A percentile compares a stretch with the other conserved stretches of the same genome.
Conservation (phyloP, 2,888 invertebrate species). For the Atherix ibis region DNA sequence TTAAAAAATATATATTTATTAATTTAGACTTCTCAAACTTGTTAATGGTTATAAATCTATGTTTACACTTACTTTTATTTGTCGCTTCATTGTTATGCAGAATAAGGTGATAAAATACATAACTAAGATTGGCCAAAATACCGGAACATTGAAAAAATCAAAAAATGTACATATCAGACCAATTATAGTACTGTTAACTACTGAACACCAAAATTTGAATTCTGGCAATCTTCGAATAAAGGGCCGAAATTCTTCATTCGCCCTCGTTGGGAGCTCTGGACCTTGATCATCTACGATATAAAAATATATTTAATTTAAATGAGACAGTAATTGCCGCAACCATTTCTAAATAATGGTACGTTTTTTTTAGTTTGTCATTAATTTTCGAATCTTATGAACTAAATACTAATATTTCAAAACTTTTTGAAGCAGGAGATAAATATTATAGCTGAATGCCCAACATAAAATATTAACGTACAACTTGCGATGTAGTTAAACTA, state of each 20-base stretch:
- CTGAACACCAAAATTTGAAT: slow-evolving; percentile 99
- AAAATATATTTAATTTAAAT: too few species aligned
- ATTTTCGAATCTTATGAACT: too few species aligned
- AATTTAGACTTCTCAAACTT: background rate
- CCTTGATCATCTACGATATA: slow-evolving; percentile 36
- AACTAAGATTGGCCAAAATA: slow-evolving; percentile 99
- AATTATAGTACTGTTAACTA: slow-evolving; percentile 83
- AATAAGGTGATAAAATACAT: slow-evolving; percentile 99
- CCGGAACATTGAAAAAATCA: slow-evolving; percentile 96
- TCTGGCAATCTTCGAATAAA: slow-evolving; percentile 94
- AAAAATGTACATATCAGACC: slow-evolving; percentile 89
- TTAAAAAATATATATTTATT: slow-evolving; percentile 16
- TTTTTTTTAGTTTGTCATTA: background rate
- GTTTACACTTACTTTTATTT: slow-evolving; percentile 76
- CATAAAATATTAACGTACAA: too few species aligned
- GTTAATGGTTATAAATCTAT: background rate
- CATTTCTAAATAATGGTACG: too few species aligned
- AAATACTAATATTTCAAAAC: too few species aligned
- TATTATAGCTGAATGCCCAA: too few species aligned
- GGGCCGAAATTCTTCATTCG: slow-evolving; percentile 95
- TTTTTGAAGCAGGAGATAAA: too few species aligned
- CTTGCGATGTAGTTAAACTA: too few species aligned
- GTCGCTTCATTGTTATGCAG: slow-evolving; percentile 98
- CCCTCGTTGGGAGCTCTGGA: slow-evolving; percentile 85
- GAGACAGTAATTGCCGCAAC: too few species aligned